Evolutionary conservation across 2,888 invertebrate species (phyloP), one percentile per base, ranked within the genome.

Genomic region (Eilema depressum): DNA sequence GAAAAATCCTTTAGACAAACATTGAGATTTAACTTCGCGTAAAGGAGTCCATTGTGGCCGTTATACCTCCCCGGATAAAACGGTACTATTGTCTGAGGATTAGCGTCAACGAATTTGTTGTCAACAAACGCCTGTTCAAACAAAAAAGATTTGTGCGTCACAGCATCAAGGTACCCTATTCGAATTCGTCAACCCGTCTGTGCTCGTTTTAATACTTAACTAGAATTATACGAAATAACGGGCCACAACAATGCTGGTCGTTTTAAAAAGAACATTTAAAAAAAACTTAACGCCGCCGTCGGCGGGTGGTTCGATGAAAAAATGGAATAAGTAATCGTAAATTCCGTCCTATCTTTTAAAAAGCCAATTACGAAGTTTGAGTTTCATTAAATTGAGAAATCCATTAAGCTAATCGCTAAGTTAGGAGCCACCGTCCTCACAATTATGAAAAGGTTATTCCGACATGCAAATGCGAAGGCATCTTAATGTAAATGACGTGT

Each of bases 41-140:
- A 87, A 89, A 88, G 88, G 89, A 89, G 88, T 87, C 89, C 88
- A 88, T 89, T 87, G 87, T 88, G 81, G 79, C 84, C 77, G 87
- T 89, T 88, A 89, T 89, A 85, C 82, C 79, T 82, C 86, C 83
- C 85, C 79, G 88, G 88, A 92, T 93, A 89, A 92, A 93, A 91
- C 89, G 86, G 86, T 87, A 81, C 92, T 87, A 95, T 95, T 95
- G 94, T 95, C 89, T 90, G 83, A 87, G 94, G 95, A 95, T 95
- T 95, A 95, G 88, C 92, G 95, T 95, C 95, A 93, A 93, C 93
- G 91, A 93, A 94, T 91, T 93, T 91, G 92, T 93, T 93, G 93
- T 93, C 93, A 93, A 93, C 94, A 92, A 92, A 93, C 92, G 94
- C 92, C 91, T 92, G 94, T 93, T 93, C 93, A 95, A 94, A 95